These are phyloP conservation scores for Bactericera cockerelli DNA, from an alignment of 1,140 invertebrate genomes.

Conservation along the genomic window DNA sequence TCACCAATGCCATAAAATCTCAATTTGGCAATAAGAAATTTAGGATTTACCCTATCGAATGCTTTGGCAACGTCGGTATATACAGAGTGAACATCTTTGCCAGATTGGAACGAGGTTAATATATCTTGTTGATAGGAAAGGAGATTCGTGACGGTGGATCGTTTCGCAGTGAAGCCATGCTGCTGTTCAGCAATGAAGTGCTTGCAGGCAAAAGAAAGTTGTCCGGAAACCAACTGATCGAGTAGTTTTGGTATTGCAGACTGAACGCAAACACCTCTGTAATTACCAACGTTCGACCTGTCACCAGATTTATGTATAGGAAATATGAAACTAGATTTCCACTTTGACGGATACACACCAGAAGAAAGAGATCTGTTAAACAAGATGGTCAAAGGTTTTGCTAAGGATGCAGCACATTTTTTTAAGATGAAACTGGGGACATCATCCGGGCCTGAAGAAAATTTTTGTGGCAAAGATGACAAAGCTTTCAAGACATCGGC, in stretches of 20 bases:
- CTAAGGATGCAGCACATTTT: neutral
- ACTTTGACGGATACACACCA: conserved; percentile 9
- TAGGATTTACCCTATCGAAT: neutral
- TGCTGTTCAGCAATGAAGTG: neutral
- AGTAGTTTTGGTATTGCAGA: conserved; percentile 9
- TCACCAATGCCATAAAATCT: neutral
- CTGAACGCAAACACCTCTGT: neutral
- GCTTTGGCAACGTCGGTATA: neutral
- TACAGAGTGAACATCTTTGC: neutral
- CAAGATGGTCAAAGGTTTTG: neutral
- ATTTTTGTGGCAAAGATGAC: neutral
- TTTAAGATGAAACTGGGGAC: conserved; percentile 5
- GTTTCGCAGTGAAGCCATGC: neutral
- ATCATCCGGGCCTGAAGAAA: conserved; percentile 3
- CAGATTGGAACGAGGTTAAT: neutral
- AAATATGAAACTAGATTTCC: conserved; percentile 11
- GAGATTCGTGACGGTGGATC: neutral
- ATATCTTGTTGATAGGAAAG: neutral
- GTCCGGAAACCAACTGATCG: neutral
- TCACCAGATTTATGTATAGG: conserved; percentile 11
- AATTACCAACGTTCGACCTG: conserved; percentile 8
- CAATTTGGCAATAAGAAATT: neutral
- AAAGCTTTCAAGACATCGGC: neutral
- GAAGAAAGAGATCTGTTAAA: conserved; percentile 13
- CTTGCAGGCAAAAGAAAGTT: too few species aligned